phyloP scores from a whole-genome alignment of 2,113 vertebrate species.

The Ptilonorhynchus violaceus region DNA sequence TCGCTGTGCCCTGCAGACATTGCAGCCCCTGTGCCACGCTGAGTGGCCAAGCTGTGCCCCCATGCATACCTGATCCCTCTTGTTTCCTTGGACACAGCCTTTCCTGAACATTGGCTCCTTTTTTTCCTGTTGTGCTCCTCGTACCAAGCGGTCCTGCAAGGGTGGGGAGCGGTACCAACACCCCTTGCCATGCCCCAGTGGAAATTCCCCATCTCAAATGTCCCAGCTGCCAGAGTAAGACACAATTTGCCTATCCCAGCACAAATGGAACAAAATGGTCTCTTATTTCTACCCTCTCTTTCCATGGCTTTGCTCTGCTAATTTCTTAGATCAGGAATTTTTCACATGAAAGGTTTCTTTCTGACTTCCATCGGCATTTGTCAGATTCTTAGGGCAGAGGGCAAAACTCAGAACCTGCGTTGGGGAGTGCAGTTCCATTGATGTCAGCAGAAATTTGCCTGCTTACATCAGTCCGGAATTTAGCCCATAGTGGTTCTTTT shows the following conservation, averaged over 20 bases:
- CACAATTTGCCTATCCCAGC: background rate
- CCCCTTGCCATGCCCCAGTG: fast-evolving
- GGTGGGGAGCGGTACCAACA: fast-evolving
- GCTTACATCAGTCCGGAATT: slow-evolving; percentile 39
- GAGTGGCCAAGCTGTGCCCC: background rate
- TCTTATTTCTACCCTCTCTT: background rate
- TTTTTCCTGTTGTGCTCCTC: background rate
- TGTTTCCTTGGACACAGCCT: background rate
- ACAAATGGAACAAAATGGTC: background rate
- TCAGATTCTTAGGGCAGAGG: slow-evolving; percentile 48
- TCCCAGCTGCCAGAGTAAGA: background rate
- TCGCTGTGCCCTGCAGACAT: background rate
- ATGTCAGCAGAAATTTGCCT: slow-evolving; percentile 52
- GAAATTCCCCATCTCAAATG: background rate
- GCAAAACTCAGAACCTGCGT: background rate
- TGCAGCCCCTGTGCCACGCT: background rate
- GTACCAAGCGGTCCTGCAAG: fast-evolving
- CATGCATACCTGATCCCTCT: background rate
- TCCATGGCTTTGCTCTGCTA: slow-evolving; percentile 17
- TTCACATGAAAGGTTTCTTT: slow-evolving; percentile 33
- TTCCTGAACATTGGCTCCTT: background rate
- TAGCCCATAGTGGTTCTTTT: slow-evolving; percentile 46
- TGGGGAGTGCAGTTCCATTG: slow-evolving; percentile 1
- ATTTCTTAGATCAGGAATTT: slow-evolving; percentile 43
- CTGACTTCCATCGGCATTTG: slow-evolving; percentile 27